Conservation (phyloP, 2,797 vertebrate genomes). For the Clarias laeviceps region DNA sequence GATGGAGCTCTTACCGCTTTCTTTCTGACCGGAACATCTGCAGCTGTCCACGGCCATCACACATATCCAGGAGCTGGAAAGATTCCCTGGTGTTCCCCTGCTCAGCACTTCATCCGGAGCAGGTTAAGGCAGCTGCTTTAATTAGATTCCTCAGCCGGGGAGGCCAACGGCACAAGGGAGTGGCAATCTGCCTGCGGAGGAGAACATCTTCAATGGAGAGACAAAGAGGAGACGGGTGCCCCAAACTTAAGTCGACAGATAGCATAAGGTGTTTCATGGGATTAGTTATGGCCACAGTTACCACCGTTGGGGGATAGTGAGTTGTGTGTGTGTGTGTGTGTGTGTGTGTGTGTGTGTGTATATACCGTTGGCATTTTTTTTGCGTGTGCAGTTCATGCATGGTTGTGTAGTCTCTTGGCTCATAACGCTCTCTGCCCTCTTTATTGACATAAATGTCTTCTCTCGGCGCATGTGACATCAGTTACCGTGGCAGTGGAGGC, state of each 20-base stretch:
- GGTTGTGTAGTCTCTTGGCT: slow-evolving; percentile 35
- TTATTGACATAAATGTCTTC: slow-evolving; percentile 46
- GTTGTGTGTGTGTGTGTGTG: slow-evolving; percentile 18
- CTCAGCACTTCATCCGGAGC: slow-evolving; percentile 28
- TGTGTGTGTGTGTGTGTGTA: slow-evolving; percentile 20
- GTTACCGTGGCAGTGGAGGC: slow-evolving; percentile 33
- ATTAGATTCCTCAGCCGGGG: slow-evolving; percentile 65
- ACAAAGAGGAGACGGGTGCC: slow-evolving; percentile 33
- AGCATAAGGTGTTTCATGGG: slow-evolving; percentile 26
- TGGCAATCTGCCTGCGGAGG: slow-evolving; percentile 35
- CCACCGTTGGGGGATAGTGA: slow-evolving; percentile 30
- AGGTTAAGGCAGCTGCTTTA: slow-evolving; percentile 53
- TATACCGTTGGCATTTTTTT: background rate
- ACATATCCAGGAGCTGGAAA: slow-evolving; percentile 35
- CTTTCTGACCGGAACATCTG: slow-evolving; percentile 58
- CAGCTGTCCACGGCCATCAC: slow-evolving; percentile 34
- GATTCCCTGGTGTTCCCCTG: slow-evolving; percentile 36
- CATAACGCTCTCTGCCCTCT: slow-evolving; percentile 31
- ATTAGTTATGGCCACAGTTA: slow-evolving; percentile 28
- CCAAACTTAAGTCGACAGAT: slow-evolving; percentile 20
- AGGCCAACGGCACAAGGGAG: slow-evolving; percentile 51
- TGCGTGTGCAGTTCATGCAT: slow-evolving; percentile 21
- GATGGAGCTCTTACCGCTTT: slow-evolving; percentile 55
- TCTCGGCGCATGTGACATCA: slow-evolving; percentile 42
- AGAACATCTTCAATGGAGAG: slow-evolving; percentile 34